Percentiles rank a stretch among this genome's conserved stretches.
phyloP scores from a whole-genome alignment of 2,797 vertebrate genomes.

The Galagoides demidoff region DNA sequence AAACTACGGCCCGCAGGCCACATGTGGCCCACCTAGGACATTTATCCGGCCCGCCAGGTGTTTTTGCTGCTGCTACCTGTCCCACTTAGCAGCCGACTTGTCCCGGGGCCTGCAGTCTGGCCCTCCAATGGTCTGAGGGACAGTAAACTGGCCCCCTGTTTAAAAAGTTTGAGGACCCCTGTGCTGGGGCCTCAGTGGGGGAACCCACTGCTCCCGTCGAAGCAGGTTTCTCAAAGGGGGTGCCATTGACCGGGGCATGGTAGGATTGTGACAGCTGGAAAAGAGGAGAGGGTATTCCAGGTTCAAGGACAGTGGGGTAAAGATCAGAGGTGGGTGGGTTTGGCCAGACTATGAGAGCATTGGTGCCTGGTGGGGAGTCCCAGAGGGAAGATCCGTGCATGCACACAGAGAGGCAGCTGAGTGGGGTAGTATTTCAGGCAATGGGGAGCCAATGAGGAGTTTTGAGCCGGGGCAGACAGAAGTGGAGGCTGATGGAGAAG shows the following conservation, averaged over 20 bases:
- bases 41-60: too few species aligned
- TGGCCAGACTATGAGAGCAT: not conserved
- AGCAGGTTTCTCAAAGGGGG: not conserved
- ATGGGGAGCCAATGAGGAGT: not conserved
- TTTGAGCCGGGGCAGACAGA: not conserved
- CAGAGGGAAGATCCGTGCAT: not conserved
- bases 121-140: too few species aligned
- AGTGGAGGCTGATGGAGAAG: not conserved
- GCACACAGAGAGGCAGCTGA: not conserved
- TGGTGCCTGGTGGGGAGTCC: not conserved
- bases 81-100: too few species aligned
- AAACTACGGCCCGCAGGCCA: too few species aligned
- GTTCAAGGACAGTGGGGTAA: not conserved
- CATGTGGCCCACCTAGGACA: too few species aligned
- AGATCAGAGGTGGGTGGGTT: not conserved
- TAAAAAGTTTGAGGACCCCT: too few species aligned
- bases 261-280: not conserved
- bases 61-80: too few species aligned
- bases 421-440: not conserved
- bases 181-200: fast-evolving
- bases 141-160: too few species aligned
- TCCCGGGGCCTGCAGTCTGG: too few species aligned
- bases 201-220: not conserved
- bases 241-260: not conserved
- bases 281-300: not conserved